Conservation (phyloP, 2,888 invertebrate genomes). For the Stenolophus ochropezus region DNA sequence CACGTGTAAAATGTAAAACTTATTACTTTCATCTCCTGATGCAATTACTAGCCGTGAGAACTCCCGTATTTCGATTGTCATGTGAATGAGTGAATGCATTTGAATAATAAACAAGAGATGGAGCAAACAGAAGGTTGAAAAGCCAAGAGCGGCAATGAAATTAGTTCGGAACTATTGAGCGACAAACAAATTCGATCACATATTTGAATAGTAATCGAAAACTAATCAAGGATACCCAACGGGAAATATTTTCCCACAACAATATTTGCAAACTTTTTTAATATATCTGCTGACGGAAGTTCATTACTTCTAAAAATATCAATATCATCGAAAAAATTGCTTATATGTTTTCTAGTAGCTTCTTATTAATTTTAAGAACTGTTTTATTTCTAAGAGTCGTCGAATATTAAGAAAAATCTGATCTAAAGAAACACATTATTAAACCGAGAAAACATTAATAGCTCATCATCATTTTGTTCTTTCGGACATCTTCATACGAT, state of each 20-base stretch:
- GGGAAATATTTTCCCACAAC: not conserved
- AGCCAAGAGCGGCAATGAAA: not conserved
- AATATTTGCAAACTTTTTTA: conserved; percentile 11
- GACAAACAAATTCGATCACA: conserved; percentile 14
- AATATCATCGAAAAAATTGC: no score
- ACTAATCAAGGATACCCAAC: not conserved
- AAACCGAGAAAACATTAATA: no score
- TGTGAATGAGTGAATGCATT: not conserved
- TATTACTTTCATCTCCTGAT: no score
- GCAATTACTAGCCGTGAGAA: not conserved
- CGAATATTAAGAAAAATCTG: no score
- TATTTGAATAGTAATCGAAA: conserved; percentile 38
- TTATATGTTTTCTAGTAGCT: no score
- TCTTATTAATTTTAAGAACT: no score
- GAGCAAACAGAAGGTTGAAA: not conserved
- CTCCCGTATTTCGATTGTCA: not conserved
- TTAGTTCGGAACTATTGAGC: not conserved
- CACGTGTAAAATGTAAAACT: no score
- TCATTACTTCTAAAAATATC: no score
- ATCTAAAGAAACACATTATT: no score
- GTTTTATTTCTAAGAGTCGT: no score
- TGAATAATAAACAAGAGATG: not conserved
- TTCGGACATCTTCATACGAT: no score
- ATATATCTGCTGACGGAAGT: not conserved
- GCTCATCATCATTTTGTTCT: no score